Evolutionary conservation across 2,113 vertebrate species (phyloP).

Genomic region (Tretioscincus oriximinensis): DNA sequence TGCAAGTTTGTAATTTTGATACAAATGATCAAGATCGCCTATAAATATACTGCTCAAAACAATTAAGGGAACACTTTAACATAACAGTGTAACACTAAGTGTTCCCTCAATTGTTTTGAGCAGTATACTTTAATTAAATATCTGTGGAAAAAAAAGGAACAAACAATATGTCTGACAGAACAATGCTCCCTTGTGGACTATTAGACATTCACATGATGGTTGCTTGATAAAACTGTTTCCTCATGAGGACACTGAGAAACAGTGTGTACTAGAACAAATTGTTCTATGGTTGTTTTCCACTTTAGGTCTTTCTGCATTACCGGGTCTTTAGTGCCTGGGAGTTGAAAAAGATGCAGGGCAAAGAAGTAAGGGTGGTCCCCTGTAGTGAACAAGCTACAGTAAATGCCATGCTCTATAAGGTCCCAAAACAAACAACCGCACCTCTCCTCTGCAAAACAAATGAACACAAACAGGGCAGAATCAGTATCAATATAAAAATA

Average conservation of each 20-base stretch:
- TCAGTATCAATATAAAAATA: too few species aligned
- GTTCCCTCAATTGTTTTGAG: too few species aligned
- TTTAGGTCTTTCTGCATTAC: not conserved
- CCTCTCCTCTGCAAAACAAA: not conserved
- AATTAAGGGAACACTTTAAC: too few species aligned
- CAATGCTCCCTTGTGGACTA: not conserved
- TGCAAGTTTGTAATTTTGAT: not conserved
- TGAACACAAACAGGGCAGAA: too few species aligned
- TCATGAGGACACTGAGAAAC: not conserved
- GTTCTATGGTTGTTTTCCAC: slow-evolving; percentile 10
- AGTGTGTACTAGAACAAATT: not conserved
- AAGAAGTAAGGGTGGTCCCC: not conserved
- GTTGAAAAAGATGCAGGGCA: not conserved
- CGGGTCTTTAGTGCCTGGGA: not conserved
- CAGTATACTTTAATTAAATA: not conserved
- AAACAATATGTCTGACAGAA: not conserved
- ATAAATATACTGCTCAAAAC: not conserved
- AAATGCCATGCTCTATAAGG: not conserved
- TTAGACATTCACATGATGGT: not conserved
- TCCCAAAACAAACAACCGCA: too few species aligned
- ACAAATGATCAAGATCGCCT: not conserved
- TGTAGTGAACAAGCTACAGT: accelerated
- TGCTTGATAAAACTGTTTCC: not conserved
- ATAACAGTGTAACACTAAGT: too few species aligned
- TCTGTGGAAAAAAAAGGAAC: not conserved